phyloP scores from a whole-genome alignment of 2,888 invertebrate species.

The Acanthococcus lagerstroemiae region DNA sequence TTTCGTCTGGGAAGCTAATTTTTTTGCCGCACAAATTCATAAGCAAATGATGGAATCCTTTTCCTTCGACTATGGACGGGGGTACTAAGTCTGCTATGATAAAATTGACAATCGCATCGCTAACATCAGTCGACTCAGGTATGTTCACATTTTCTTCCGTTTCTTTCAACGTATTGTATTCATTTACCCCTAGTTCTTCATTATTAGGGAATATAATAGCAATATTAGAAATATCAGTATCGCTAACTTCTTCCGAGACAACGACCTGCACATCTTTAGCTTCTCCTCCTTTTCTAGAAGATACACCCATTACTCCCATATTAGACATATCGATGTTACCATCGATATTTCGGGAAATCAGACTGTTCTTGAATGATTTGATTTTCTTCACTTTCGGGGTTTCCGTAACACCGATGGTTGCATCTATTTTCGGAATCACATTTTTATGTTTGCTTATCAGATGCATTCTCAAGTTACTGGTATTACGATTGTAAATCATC shows the following conservation, averaged over 20 bases:
- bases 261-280: conserved; percentile 42
- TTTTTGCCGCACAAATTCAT: conserved; percentile 44
- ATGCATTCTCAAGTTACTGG: conserved; percentile 46
- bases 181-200: conserved; percentile 38
- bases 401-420: neutral
- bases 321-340: conserved; percentile 43
- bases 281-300: too few relatives aligned
- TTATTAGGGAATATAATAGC: conserved; percentile 41
- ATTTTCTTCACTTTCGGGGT: neutral
- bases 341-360: conserved; percentile 40
- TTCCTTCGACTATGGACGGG: conserved; percentile 45
- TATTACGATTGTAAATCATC: conserved; percentile 46
- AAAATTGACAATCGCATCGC: conserved; percentile 45
- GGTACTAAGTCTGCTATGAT: conserved; percentile 44
- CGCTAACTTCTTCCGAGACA: conserved; percentile 41
- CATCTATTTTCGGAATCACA: conserved; percentile 20
- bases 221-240: conserved; percentile 39
- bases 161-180: neutral
- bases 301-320: neutral
- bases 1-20: conserved; percentile 15
- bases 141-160: neutral
- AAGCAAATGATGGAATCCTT: conserved; percentile 44
- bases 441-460: conserved; percentile 44
- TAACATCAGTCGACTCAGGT: conserved; percentile 37
- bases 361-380: neutral